Percentiles rank a stretch among this genome's conserved stretches.
Evolutionary conservation across 2,113 vertebrate genomes (phyloP).

Genomic region (Epinephelus moara): DNA sequence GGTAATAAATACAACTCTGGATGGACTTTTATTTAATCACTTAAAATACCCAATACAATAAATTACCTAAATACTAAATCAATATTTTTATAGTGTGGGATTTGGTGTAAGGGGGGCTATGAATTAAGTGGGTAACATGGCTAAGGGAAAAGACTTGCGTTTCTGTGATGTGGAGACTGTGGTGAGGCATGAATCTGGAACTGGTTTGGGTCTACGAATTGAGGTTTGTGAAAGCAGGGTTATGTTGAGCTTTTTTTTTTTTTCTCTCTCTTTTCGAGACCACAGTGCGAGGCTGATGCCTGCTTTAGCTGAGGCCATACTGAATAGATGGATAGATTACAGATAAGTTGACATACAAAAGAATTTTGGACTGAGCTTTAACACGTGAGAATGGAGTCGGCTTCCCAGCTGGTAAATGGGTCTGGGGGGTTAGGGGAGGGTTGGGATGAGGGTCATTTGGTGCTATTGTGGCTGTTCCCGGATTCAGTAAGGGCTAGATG

Average conservation of each 20-base stretch:
- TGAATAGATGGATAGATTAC: slow-evolving; percentile 57
- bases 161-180: slow-evolving; percentile 59
- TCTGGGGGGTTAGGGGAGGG: slow-evolving; percentile 9
- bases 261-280: background rate
- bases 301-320: slow-evolving; percentile 25
- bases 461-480: slow-evolving; percentile 63
- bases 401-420: slow-evolving; percentile 39
- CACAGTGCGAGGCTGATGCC: slow-evolving; percentile 30
- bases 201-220: slow-evolving; percentile 50
- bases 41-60: slow-evolving; percentile 29
- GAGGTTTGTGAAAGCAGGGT: slow-evolving; percentile 46
- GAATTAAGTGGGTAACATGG: slow-evolving; percentile 24
- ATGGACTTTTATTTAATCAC: slow-evolving; percentile 9
- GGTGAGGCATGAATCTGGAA: slow-evolving; percentile 35
- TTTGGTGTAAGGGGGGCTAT: slow-evolving; percentile 28
- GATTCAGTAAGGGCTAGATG: slow-evolving; percentile 62
- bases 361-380: slow-evolving; percentile 40
- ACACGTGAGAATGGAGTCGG: slow-evolving; percentile 24
- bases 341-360: slow-evolving; percentile 56
- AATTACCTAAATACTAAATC: slow-evolving; percentile 47
- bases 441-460: slow-evolving; percentile 67
- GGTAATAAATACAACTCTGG: background rate
- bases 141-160: slow-evolving; percentile 13
- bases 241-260: background rate
- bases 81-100: slow-evolving; percentile 45